Conservation (phyloP, 2,888 invertebrate species). For the Cephus runcator region DNA sequence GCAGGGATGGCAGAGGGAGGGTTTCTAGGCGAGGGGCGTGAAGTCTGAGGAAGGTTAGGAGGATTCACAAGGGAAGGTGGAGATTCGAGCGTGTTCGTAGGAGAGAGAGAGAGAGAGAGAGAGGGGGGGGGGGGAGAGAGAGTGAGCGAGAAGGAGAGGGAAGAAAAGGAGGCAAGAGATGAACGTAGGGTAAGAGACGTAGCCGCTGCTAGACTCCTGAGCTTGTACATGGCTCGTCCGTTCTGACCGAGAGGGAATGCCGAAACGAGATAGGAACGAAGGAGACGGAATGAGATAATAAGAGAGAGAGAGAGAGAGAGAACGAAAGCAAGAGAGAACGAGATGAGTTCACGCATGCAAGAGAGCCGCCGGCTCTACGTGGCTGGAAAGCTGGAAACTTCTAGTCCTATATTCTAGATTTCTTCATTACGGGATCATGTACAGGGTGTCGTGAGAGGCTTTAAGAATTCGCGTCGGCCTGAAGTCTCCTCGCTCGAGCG, state of each 20-base stretch:
- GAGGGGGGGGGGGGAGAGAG: conserved; percentile 13
- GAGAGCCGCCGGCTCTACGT: conserved; percentile 46
- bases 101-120: conserved; percentile 1
- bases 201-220: not conserved
- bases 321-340: conserved; percentile 17
- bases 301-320: conserved; percentile 21
- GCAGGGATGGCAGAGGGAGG: not conserved
- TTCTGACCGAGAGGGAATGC: not conserved
- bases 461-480: conserved; percentile 24
- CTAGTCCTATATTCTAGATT: conserved; percentile 41
- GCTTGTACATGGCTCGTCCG: not conserved
- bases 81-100: conserved; percentile 14
- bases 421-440: conserved; percentile 53
- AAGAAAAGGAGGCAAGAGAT: conserved; percentile 10
- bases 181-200: conserved; percentile 21
- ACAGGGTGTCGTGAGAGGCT: conserved; percentile 30
- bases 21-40: not conserved
- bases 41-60: conserved; percentile 2
- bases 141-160: conserved; percentile 17
- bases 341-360: conserved; percentile 47
- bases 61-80: conserved; percentile 14
- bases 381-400: conserved; percentile 49
- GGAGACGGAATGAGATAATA: conserved; percentile 17
- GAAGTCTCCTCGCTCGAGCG: conserved; percentile 24
- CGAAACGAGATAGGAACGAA: not conserved